Evolutionary conservation across 2,888 invertebrate genomes (phyloP), one percentile per base, ranked within the genome.

Genomic region (Trachelus tabidus): DNA sequence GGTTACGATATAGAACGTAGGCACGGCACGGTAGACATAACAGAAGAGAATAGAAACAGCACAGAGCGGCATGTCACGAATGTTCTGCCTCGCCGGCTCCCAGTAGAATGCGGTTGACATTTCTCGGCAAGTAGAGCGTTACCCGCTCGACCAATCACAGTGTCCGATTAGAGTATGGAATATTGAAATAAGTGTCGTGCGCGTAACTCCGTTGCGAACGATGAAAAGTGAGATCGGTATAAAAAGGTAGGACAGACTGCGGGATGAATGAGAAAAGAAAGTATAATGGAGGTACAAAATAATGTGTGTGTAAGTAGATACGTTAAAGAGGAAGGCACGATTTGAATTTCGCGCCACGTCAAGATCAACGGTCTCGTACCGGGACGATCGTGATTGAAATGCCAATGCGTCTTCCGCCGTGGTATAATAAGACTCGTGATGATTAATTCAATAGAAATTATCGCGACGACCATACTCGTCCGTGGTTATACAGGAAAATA

Each of bases 41-140:
- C 80, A 75, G 75, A 76, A 74, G 79, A 80, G 83, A 82, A 82
- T 85, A 85, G 83, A 83, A 82, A 84, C 79, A 34, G 77, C 81
- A 40, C 80, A 73, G 80, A 79, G 79, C 76, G 82, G 69, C 76
- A 68, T 73, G 76, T 79, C 74, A 75, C 81, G 80, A 82, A 82
- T 80, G 80, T 83, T 82, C 79, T 83, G 79, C 75, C 80, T 78
- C 77, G 81, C 81, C 77, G 81, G 78, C 77, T 68, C 81, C 76
- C 12, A 56, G 33, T 15, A 81, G 83, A 86, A 83, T 86, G 82
- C 79, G 83, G 82, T 83, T 87, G 84, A 87, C 84, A 83, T 85
- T 85, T 84, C 83, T 83, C 80, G 81, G 81, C 86, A 87, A 85
- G 80, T 86, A 85, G 86, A 85, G 84, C 84, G 86, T 84, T 82